Percentiles rank a stretch among this genome's conserved stretches.
Conservation (phyloP, 2,797 vertebrate species). For the Gila robusta region DNA sequence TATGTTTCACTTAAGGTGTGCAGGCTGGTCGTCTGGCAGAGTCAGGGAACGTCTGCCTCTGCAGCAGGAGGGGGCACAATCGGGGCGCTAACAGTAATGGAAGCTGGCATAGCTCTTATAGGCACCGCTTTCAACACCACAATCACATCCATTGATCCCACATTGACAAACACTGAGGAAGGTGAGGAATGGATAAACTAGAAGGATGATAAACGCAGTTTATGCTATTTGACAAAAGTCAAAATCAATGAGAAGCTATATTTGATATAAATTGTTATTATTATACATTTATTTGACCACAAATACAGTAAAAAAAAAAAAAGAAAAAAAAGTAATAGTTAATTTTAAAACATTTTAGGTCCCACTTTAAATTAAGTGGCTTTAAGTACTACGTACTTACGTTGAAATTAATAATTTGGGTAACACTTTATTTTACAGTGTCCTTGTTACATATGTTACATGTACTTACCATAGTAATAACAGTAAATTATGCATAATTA, state of each 20-base stretch:
- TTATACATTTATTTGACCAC: background rate
- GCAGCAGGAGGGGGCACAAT: slow-evolving; percentile 57
- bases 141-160: slow-evolving; percentile 66
- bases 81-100: slow-evolving; percentile 69
- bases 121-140: slow-evolving; percentile 60
- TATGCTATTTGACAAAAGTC: background rate
- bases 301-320: no score
- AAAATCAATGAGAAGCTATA: background rate
- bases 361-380: no score
- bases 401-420: no score
- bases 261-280: background rate
- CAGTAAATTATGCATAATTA: no score
- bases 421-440: no score
- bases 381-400: no score
- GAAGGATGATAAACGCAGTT: background rate
- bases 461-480: no score
- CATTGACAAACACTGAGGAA: slow-evolving; percentile 69
- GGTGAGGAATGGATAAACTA: slow-evolving; percentile 29
- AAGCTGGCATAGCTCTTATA: slow-evolving; percentile 71
- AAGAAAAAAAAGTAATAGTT: no score
- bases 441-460: no score
- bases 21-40: slow-evolving; percentile 70
- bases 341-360: no score
- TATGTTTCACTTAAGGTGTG: slow-evolving; percentile 77
- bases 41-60: slow-evolving; percentile 64